Evolutionary conservation across 2,888 invertebrate species (phyloP), one percentile per base, ranked within the genome.

Genomic region (Argyresthia albistria): DNA sequence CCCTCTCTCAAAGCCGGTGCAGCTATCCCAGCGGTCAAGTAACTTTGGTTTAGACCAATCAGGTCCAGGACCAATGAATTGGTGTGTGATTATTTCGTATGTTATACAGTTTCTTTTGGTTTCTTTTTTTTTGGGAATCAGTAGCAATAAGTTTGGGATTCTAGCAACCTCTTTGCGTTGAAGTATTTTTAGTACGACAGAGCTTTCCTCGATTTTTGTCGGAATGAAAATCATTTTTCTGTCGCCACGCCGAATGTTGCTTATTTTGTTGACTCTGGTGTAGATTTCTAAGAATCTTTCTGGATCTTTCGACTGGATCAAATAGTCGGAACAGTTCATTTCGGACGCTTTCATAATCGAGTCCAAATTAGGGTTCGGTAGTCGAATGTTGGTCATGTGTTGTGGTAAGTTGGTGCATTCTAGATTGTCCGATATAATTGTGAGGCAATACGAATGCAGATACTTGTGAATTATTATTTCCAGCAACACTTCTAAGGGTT

Each of bases 301-400:
- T 0, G 89, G 80, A 48, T 86, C 61, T 51, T 60, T 57, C 66
- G 80, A 65, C 56, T 66, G 66, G 9, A 88, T 70, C 6, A 88
- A 65, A 54, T 82, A 88, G 65, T 84, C 87, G 9, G 84, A 83
- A 63, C 89, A 89, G 8, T 86, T 88, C 45, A 69, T 73, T 66
- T 88, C 87, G 1, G 80, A 79, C 1, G 75, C 70, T 16, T 66
- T 57, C 0, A 80, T 53, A 56, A 84, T 59, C 6, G 9, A 10
- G 7, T 48, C 15, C 1, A 39, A 37, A 8, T 48, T 9, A 8
- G 37, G 8, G 3, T 1, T 9, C 12, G 11, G 12, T 1, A 48
- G 9, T 15, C 48, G 12, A 46, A 70, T 65, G 10, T 65, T 51
- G 8, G 63, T 57, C 0, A 81, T 57, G 52, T 63, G 66, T 15